Conservation (phyloP, 1,140 invertebrate species). For the Achroia grisella region DNA sequence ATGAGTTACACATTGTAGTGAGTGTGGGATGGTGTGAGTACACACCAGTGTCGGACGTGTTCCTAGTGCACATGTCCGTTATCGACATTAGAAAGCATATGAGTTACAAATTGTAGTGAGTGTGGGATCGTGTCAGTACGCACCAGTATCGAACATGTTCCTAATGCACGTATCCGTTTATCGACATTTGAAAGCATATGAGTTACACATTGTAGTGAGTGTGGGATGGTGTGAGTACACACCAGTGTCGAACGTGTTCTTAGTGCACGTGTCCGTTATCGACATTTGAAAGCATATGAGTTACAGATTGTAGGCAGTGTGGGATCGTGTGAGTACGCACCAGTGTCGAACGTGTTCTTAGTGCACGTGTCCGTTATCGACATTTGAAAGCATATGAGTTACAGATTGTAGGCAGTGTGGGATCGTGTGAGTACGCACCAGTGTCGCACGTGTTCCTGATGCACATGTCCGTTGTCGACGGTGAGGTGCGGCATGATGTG, state of each 20-base stretch:
- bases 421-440: slow-evolving; percentile 35
- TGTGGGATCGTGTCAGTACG: too few relatives aligned
- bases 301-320: too few relatives aligned
- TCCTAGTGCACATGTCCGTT: slow-evolving; percentile 62
- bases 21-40: neutral
- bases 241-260: slow-evolving; percentile 60
- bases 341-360: slow-evolving; percentile 60
- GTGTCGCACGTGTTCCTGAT: slow-evolving; percentile 54
- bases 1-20: too few relatives aligned
- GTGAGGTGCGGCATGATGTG: slow-evolving; percentile 56
- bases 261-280: slow-evolving; percentile 64
- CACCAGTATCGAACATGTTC: slow-evolving; percentile 59
- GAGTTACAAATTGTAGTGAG: too few relatives aligned
- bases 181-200: too few relatives aligned
- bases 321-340: slow-evolving; percentile 38
- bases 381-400: too few relatives aligned
- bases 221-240: too few relatives aligned
- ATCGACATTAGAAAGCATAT: too few relatives aligned
- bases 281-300: too few relatives aligned
- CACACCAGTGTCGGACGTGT: slow-evolving; percentile 58
- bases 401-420: too few relatives aligned
- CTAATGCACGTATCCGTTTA: slow-evolving; percentile 59
- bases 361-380: slow-evolving; percentile 62
- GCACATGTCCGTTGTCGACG: slow-evolving; percentile 61
- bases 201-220: too few relatives aligned